Conservation (phyloP, 2,888 invertebrate species). For the Plebejus melissa region DNA sequence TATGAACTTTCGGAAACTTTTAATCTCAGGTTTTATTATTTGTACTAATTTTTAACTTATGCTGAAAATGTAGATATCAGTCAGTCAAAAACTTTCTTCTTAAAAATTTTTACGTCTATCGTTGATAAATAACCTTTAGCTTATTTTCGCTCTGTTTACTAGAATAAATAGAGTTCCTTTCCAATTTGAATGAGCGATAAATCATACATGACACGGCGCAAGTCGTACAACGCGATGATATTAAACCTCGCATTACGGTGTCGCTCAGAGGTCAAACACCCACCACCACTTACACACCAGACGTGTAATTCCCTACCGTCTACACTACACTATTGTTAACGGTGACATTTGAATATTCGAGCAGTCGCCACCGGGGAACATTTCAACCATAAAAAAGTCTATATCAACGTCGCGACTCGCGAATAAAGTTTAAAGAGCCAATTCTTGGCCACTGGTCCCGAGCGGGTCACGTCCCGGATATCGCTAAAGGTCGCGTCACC, state of each 20-base stretch:
- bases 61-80: too few species aligned
- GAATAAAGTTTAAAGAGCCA: conserved; percentile 21
- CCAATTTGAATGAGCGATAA: background rate
- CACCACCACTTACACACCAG: conserved; percentile 20
- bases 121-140: background rate
- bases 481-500: conserved; percentile 58
- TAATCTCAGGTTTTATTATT: background rate
- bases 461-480: conserved; percentile 21
- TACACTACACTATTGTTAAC: conserved; percentile 10
- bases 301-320: conserved; percentile 19
- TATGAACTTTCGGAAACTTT: background rate
- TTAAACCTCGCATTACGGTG: conserved; percentile 17
- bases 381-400: background rate
- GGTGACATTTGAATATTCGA: conserved; percentile 17
- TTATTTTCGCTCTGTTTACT: background rate
- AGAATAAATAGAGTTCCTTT: background rate
- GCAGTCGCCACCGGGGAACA: conserved; percentile 7
- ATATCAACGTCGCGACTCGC: background rate
- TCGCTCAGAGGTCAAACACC: conserved; percentile 23
- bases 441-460: background rate
- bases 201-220: conserved; percentile 16
- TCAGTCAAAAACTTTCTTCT: background rate
- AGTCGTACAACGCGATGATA: conserved; percentile 3
- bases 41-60: too few species aligned
- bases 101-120: background rate